A percentile compares a stretch with the other conserved stretches of the same genome.
phyloP scores from a whole-genome alignment of 1,140 invertebrate species.

The Acromyrmex charruanus region DNA sequence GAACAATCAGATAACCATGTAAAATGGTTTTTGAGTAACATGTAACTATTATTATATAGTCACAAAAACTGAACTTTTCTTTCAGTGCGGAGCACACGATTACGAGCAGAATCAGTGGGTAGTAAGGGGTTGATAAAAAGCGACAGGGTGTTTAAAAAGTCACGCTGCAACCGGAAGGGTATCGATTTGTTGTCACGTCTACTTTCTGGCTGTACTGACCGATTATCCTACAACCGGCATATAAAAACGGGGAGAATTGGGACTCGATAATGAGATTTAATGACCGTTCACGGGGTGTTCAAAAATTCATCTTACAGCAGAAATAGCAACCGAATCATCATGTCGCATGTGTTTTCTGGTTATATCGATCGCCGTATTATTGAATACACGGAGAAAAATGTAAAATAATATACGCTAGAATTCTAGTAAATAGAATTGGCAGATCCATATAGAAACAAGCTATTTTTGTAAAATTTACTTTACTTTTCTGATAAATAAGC shows the following conservation, averaged over 20 bases:
- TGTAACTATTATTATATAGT: too few relatives aligned
- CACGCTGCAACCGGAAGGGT: slow-evolving; percentile 17
- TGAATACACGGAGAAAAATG: background rate
- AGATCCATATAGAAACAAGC: too few relatives aligned
- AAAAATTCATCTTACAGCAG: background rate
- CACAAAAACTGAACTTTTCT: too few relatives aligned
- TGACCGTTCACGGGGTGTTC: background rate
- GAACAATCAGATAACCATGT: too few relatives aligned
- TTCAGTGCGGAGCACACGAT: too few relatives aligned
- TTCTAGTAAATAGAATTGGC: too few relatives aligned
- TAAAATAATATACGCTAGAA: too few relatives aligned
- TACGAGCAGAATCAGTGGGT: background rate
- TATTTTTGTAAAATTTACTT: too few relatives aligned
- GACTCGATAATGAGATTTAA: background rate
- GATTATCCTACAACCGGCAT: background rate
- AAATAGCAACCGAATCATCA: background rate
- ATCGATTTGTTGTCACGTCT: slow-evolving; percentile 27
- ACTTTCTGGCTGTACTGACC: slow-evolving; percentile 6
- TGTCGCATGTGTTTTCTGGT: background rate
- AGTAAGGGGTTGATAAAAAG: slow-evolving; percentile 6
- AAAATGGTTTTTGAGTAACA: too few relatives aligned
- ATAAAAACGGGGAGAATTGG: background rate
- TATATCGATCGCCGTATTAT: background rate
- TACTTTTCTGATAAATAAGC: too few relatives aligned
- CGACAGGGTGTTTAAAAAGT: slow-evolving; percentile 17